Conservation (phyloP, 2,797 vertebrate species). For the Platalea minor region DNA sequence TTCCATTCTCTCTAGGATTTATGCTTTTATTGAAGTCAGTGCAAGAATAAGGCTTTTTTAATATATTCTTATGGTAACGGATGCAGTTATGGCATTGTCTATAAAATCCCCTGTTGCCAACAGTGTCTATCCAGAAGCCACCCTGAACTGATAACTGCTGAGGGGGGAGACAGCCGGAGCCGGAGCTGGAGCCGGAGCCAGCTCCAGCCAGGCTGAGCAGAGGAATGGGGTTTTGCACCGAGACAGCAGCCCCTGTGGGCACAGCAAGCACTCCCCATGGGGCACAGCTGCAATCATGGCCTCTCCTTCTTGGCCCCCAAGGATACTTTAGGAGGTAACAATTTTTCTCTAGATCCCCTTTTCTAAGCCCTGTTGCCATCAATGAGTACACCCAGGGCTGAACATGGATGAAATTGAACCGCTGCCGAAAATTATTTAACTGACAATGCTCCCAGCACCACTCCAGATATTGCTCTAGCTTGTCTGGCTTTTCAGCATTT, state of each 20-base stretch:
- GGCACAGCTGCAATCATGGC: not conserved
- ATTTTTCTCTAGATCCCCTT: not conserved
- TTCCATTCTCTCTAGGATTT: not conserved
- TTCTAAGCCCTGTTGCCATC: not conserved
- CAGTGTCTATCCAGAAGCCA: not conserved
- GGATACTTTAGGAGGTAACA: not conserved
- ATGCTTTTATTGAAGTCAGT: not conserved
- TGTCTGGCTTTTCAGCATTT: constrained; percentile 40
- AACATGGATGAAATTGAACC: rapidly evolving
- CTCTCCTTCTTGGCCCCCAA: not conserved
- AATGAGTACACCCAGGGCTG: not conserved
- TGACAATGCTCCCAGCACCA: rapidly evolving
- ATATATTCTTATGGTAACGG: rapidly evolving
- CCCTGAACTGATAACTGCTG: not conserved
- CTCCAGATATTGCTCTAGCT: not conserved
- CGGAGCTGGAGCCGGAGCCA: not conserved
- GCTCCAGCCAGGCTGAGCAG: not conserved
- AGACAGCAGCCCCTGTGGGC: not conserved
- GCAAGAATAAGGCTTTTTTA: not conserved
- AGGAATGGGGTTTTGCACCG: not conserved
- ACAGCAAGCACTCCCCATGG: not conserved
- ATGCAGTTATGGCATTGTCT: not conserved
- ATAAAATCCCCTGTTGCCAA: not conserved
- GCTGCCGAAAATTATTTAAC: not conserved
- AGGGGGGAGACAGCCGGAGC: not conserved